Evolutionary conservation across 2,113 vertebrate species (phyloP).

Genomic region (Amblyopsis rosae): DNA sequence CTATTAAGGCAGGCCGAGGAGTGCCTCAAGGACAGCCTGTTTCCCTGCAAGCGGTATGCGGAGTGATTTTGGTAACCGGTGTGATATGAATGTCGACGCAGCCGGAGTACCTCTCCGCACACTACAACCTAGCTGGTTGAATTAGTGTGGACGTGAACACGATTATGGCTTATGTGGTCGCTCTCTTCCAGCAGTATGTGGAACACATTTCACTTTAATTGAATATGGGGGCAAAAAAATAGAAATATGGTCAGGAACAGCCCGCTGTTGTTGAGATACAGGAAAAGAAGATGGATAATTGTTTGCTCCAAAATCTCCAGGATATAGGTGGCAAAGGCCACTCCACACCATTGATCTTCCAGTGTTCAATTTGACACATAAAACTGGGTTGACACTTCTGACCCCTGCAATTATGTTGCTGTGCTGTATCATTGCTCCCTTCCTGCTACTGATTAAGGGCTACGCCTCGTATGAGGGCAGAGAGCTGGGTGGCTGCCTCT

Average conservation of each 20-base stretch:
- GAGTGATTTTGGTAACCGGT: slow-evolving; percentile 29
- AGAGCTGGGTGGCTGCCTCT: slow-evolving; percentile 53
- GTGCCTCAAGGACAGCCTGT: slow-evolving; percentile 50
- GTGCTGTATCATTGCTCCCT: slow-evolving; percentile 29
- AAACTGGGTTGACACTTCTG: slow-evolving; percentile 38
- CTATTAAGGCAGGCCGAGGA: slow-evolving; percentile 55
- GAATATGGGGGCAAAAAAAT: too few species aligned
- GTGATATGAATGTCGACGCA: slow-evolving; percentile 58
- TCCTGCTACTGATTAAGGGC: slow-evolving; percentile 55
- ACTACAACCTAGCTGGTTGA: slow-evolving; percentile 1
- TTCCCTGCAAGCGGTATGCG: slow-evolving; percentile 34
- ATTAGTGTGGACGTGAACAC: not conserved
- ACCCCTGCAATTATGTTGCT: slow-evolving; percentile 43
- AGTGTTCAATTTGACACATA: slow-evolving; percentile 49
- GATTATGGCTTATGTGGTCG: slow-evolving; percentile 4
- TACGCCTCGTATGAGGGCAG: slow-evolving; percentile 32
- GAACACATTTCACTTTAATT: too few species aligned
- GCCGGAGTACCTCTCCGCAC: slow-evolving; percentile 19
- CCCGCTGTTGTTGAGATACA: too few species aligned
- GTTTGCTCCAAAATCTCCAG: slow-evolving; percentile 3
- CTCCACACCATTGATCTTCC: slow-evolving; percentile 17
- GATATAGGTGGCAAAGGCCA: slow-evolving; percentile 1
- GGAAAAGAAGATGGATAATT: too few species aligned
- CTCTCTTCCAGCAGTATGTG: not conserved
- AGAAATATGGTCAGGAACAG: too few species aligned